phyloP scores from a whole-genome alignment of 1,140 invertebrate species.

The Zaprionus ornatus region DNA sequence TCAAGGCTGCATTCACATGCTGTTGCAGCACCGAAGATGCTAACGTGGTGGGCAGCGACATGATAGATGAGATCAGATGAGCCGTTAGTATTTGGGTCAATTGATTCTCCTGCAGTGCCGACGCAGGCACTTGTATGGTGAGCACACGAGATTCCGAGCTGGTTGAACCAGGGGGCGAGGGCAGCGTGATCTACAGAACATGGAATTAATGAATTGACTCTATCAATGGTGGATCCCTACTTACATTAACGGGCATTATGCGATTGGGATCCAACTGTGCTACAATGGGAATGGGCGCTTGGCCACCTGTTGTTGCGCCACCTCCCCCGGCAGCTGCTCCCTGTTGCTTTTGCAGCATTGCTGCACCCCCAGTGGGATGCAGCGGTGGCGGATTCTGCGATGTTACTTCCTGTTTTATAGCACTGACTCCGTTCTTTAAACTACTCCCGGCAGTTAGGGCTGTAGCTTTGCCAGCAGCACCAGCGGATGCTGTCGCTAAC shows the following conservation, averaged over 20 bases:
- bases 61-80: constrained; percentile 93
- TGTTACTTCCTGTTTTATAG: constrained; percentile 69
- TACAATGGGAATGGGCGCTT: constrained; percentile 80
- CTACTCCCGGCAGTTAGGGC: constrained; percentile 35
- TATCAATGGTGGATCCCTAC: neutral
- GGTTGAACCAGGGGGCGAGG: constrained; percentile 88
- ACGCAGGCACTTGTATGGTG: constrained; percentile 93
- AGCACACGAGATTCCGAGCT: constrained; percentile 89
- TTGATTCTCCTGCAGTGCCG: constrained; percentile 90
- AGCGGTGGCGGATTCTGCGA: constrained; percentile 82
- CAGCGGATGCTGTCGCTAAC: neutral
- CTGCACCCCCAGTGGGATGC: constrained; percentile 63
- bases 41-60: constrained; percentile 90
- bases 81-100: constrained; percentile 88
- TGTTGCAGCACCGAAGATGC: constrained; percentile 92
- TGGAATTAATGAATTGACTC: constrained; percentile 25
- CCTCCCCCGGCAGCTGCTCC: constrained; percentile 31
- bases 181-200: constrained; percentile 85
- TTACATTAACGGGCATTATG: constrained; percentile 83
- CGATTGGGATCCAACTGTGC: constrained; percentile 83
- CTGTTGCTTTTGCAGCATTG: constrained; percentile 74
- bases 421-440: constrained; percentile 63
- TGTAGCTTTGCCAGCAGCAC: constrained; percentile 33
- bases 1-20: constrained; percentile 92
- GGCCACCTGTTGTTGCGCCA: constrained; percentile 32